These are phyloP conservation scores for Drosophila meridionalis DNA, from an alignment of 2,888 invertebrate genomes.

Conservation along the genomic window DNA sequence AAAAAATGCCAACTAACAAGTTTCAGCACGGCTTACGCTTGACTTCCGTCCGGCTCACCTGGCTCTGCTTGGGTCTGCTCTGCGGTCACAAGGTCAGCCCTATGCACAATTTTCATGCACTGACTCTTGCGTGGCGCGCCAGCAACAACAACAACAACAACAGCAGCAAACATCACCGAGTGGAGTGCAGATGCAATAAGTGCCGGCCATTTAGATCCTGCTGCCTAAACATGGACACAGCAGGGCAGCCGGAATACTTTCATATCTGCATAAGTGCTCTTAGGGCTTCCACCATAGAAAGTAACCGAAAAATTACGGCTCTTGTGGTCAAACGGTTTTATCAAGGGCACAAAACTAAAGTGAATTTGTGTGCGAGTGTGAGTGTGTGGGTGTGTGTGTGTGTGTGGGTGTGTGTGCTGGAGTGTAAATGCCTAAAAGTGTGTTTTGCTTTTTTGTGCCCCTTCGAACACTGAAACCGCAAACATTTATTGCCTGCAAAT, in stretches of 20 bases:
- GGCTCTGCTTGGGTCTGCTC: slow-evolving; percentile 2
- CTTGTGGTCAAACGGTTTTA: slow-evolving; percentile 70
- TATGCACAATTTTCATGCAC: slow-evolving; percentile 44
- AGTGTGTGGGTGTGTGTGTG: not conserved
- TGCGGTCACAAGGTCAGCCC: slow-evolving; percentile 63
- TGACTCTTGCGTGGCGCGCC: slow-evolving; percentile 49
- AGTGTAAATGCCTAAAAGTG: slow-evolving; percentile 75
- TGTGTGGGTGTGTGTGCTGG: slow-evolving; percentile 32
- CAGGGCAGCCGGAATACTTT: slow-evolving; percentile 20
- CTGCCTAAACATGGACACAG: slow-evolving; percentile 23
- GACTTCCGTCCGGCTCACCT: slow-evolving; percentile 18
- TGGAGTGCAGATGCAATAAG: slow-evolving; percentile 45
- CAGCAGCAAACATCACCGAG: slow-evolving; percentile 25
- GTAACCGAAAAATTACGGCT: slow-evolving; percentile 78
- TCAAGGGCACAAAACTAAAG: slow-evolving; percentile 35
- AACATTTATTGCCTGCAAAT: slow-evolving; percentile 78
- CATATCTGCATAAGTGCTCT: slow-evolving; percentile 62
- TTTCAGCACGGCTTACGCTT: slow-evolving; percentile 34
- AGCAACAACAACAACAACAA: slow-evolving; percentile 26
- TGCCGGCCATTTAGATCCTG: slow-evolving; percentile 62
- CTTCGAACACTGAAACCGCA: slow-evolving; percentile 69
- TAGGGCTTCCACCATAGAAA: slow-evolving; percentile 58
- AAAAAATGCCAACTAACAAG: slow-evolving; percentile 56
- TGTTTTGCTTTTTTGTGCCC: slow-evolving; percentile 38
- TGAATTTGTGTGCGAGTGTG: slow-evolving; percentile 9